phyloP scores from a whole-genome alignment of 2,888 invertebrate species.

The Cephus sareptanus region DNA sequence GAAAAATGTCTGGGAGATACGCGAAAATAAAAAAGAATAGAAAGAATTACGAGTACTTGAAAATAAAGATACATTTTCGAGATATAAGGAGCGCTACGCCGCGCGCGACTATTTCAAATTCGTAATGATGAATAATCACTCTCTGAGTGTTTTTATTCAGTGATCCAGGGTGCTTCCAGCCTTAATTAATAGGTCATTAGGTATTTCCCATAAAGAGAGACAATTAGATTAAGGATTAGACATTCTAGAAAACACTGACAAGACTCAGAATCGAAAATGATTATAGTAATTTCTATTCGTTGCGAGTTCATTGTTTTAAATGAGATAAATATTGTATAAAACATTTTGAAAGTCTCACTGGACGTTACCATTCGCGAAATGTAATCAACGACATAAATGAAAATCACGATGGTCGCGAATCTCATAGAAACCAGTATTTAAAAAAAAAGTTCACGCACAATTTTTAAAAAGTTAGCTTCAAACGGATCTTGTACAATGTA shows the following conservation, averaged over 20 bases:
- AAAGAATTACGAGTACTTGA: background rate
- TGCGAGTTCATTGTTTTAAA: background rate
- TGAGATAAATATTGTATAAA: slow-evolving; percentile 8
- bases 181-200: slow-evolving; percentile 33
- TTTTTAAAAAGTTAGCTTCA: background rate
- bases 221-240: slow-evolving; percentile 1
- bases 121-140: background rate
- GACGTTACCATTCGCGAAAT: background rate
- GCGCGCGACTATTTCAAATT: background rate
- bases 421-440: background rate
- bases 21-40: background rate
- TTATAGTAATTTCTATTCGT: background rate
- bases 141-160: slow-evolving; percentile 37
- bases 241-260: slow-evolving; percentile 24
- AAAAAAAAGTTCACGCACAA: background rate
- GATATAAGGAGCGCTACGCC: background rate
- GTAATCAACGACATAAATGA: background rate
- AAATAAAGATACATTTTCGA: background rate
- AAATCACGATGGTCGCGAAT: background rate
- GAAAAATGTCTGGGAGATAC: background rate
- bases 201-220: slow-evolving; percentile 28
- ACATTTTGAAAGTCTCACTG: slow-evolving; percentile 2
- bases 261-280: slow-evolving; percentile 36
- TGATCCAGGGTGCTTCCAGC: slow-evolving; percentile 62
- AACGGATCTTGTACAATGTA: too few relatives aligned